phyloP scores from a whole-genome alignment of 2,888 invertebrate species.

The Cantharis nigra region DNA sequence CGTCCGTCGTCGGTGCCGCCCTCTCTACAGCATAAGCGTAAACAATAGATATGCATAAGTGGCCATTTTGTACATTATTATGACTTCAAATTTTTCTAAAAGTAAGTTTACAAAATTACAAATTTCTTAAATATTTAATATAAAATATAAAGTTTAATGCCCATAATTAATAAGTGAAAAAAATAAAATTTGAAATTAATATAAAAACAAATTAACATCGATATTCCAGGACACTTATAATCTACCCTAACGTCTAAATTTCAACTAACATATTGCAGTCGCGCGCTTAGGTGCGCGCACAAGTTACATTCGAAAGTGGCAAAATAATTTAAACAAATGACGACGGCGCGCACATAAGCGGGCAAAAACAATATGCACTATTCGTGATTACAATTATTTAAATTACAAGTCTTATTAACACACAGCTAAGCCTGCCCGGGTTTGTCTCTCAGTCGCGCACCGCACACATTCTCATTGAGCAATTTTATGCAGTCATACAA shows the following conservation, averaged over 20 bases:
- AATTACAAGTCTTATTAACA: slow-evolving; percentile 38
- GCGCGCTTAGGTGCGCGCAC: neutral
- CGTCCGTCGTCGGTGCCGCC: neutral
- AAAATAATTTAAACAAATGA: neutral
- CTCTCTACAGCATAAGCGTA: neutral
- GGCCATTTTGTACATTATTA: neutral
- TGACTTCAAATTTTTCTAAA: neutral
- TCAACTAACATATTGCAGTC: neutral
- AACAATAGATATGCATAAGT: neutral
- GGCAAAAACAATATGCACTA: slow-evolving; percentile 2
- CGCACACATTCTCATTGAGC: slow-evolving; percentile 47
- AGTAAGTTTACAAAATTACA: neutral
- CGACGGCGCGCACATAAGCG: neutral
- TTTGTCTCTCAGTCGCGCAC: slow-evolving; percentile 56
- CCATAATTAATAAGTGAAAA: neutral
- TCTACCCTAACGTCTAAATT: slow-evolving; percentile 11
- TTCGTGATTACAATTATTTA: slow-evolving; percentile 11
- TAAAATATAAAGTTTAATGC: neutral
- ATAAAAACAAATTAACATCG: slow-evolving; percentile 17
- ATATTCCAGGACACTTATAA: slow-evolving; percentile 23
- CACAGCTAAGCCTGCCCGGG: slow-evolving; percentile 58
- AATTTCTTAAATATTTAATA: neutral
- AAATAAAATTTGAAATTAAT: slow-evolving; percentile 6
- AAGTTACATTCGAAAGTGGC: neutral
- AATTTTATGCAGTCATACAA: slow-evolving; percentile 27